These are phyloP conservation scores for Pseudopodoces humilis DNA, from an alignment of 2,113 vertebrate genomes.

Conservation along the genomic window DNA sequence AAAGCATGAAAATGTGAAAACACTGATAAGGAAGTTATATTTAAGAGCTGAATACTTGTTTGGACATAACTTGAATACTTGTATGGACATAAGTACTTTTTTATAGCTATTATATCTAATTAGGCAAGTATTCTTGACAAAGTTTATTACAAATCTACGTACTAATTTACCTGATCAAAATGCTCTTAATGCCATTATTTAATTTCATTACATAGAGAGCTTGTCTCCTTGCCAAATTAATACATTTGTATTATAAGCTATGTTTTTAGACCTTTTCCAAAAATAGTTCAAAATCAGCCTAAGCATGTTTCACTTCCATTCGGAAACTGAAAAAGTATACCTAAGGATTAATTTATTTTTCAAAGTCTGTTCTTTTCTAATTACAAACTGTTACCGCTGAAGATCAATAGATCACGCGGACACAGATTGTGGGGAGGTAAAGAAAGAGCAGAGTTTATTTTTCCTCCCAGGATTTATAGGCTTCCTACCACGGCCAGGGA, in stretches of 20 bases:
- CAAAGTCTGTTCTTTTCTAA: not conserved
- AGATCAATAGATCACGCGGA: no score
- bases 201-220: conserved; percentile 4
- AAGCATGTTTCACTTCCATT: not conserved
- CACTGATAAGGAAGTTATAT: not conserved
- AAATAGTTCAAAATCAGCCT: not conserved
- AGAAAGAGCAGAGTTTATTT: no score
- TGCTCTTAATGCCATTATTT: conserved; percentile 13
- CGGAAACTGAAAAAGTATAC: not conserved
- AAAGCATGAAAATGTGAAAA: not conserved
- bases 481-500: no score
- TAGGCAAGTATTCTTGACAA: not conserved
- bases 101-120: not conserved
- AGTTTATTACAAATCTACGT: not conserved
- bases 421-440: no score
- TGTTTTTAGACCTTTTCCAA: not conserved
- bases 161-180: conserved; percentile 12
- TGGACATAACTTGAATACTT: no score
- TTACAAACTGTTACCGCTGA: no score
- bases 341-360: not conserved
- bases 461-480: no score
- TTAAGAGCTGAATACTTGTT: not conserved
- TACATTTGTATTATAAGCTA: not conserved
- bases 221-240: not conserved
- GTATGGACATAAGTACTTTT: not conserved